Base-by-base conservation (phyloP, 2,113 vertebrate species). In the Hiodon tergisus region DNA sequence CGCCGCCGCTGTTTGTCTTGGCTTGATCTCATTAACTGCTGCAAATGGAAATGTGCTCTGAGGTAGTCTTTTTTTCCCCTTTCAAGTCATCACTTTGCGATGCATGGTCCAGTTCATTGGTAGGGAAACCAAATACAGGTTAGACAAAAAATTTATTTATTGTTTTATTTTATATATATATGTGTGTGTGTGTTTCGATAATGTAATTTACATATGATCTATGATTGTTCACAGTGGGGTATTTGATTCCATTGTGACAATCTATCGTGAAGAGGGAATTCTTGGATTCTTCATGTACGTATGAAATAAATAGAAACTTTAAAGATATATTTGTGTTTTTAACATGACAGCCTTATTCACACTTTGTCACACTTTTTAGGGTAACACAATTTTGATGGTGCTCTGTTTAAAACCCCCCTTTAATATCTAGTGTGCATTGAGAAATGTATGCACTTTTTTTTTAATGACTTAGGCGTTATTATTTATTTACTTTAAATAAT, bases 41-140 rank as follows among this genome's bases (percentile, higher is more conserved):
- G 16, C 5, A 8, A 72, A 51, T 66, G 10, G n/a, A 57, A 52
- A 5, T 14, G 8, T 7, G 17, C 46, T 48, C n/a, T 67, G 9
- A 46, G 66, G 66, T 67, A 7, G 66, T 31, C 66, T 7, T n/a
- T 3, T 69, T 5, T 79, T 31, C 31, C 86, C 76, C 77, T 81
- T 77, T 88, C 0, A 86, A 98, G 97, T 98, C 82, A 98, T 98
- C 79, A 96, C 96, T 54, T 87, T 98, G 83, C 91, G 96, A 77
- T 97, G 96, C 81, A 98, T 98, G 96, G 94, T 99, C 82, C 97
- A 99, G 59, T 98, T 99, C 86, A 96, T 98, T 73, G 97, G 97
- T 80, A 94, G 94, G 76, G 97, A 99, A 90, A 89, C 92, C 51
- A 99, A 99, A 86, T 98, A 98, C 87, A 94, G 95, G 97, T 98